A percentile compares a stretch with the other conserved stretches of the same genome.
These are phyloP conservation scores for Strigamia maritima DNA, from an alignment of 2,888 invertebrate genomes.

Conservation along the genomic window DNA sequence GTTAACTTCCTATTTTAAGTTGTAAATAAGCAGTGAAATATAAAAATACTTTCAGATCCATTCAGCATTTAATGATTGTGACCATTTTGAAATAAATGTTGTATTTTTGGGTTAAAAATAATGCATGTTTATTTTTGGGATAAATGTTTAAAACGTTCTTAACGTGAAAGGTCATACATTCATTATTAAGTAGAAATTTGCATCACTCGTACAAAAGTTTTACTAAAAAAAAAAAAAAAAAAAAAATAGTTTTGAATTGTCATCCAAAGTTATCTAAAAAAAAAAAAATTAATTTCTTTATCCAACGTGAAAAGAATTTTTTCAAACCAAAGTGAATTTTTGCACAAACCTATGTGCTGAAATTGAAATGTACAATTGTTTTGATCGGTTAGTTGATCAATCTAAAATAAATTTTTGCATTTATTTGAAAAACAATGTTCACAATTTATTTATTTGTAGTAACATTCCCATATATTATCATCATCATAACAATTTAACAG, in stretches of 20 bases:
- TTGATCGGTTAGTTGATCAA: neutral
- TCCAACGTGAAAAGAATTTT: neutral
- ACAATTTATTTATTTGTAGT: neutral
- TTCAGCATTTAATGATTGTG: neutral
- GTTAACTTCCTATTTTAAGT: neutral
- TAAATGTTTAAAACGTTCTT: neutral
- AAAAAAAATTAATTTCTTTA: neutral
- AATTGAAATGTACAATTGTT: neutral
- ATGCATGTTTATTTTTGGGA: neutral
- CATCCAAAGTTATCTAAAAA: neutral
- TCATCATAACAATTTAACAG: constrained; percentile 33
- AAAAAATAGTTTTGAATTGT: neutral
- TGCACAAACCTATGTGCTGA: neutral
- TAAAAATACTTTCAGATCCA: neutral
- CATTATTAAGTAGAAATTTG: neutral
- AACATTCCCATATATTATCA: neutral
- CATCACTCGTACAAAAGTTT: neutral
- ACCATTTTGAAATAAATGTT: neutral
- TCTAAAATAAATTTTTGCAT: neutral
- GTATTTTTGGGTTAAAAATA: neutral
- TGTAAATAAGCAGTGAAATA: neutral
- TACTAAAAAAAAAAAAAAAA: too few species aligned
- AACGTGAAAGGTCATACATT: neutral
- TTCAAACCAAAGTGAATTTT: neutral
- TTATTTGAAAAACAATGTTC: neutral